Conservation (phyloP, 2,113 vertebrate species). For the Lampris incognitus region DNA sequence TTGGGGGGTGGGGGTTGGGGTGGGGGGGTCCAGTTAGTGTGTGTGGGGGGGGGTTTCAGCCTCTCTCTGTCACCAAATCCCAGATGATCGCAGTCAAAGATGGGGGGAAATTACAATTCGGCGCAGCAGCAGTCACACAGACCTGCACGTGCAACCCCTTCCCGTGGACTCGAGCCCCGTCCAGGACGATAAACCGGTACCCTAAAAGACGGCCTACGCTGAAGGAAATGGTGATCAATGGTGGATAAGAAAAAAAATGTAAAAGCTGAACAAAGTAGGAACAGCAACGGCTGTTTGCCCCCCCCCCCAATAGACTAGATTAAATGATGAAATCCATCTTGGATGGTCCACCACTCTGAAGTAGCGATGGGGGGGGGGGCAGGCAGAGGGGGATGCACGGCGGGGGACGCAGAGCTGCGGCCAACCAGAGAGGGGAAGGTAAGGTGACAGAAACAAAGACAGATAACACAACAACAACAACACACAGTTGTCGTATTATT, state of each 20-base stretch:
- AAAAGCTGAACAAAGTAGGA: slow-evolving; percentile 1
- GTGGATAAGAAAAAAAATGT: slow-evolving; percentile 6
- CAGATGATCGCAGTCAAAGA: slow-evolving; percentile 35
- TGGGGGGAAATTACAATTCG: slow-evolving; percentile 41
- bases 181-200: background rate
- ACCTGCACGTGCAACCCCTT: background rate
- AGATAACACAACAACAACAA: slow-evolving; percentile 55
- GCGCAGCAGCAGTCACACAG: slow-evolving; percentile 10
- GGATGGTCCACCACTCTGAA: background rate
- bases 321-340: background rate
- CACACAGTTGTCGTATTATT: background rate
- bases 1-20: slow-evolving; percentile 49
- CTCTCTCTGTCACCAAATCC: slow-evolving; percentile 36
- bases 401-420: slow-evolving; percentile 29
- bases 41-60: slow-evolving; percentile 52
- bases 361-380: background rate
- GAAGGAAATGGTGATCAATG: background rate
- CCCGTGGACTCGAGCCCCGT: background rate
- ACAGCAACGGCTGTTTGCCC: background rate
- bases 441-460: slow-evolving; percentile 18
- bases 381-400: slow-evolving; percentile 2
- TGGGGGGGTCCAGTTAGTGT: slow-evolving; percentile 38
- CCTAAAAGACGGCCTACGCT: background rate
- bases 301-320: background rate
- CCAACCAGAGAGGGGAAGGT: background rate